Conservation (phyloP, 1,140 invertebrate genomes). For the Agrypnia vestita region DNA sequence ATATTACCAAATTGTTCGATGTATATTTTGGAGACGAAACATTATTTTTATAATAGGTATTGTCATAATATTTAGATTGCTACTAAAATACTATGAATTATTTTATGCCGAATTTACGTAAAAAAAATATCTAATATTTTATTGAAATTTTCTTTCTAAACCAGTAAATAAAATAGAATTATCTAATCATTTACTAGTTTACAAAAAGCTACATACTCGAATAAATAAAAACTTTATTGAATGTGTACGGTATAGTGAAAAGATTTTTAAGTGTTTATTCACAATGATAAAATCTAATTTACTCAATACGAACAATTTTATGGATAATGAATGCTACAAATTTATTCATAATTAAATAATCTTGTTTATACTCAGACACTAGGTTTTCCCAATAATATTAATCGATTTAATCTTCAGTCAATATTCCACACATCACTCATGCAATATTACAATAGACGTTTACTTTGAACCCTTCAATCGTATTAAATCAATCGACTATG, state of each 20-base stretch:
- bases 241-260: neutral
- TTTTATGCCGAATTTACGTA: too few relatives aligned
- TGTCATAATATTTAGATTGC: too few relatives aligned
- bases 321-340: too few relatives aligned
- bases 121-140: too few relatives aligned
- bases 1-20: too few relatives aligned
- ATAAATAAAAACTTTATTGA: neutral
- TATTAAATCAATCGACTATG: constrained; percentile 23
- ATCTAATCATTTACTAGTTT: neutral
- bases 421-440: neutral
- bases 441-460: neutral
- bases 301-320: too few relatives aligned
- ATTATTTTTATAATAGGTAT: too few relatives aligned
- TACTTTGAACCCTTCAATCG: constrained; percentile 15
- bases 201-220: neutral
- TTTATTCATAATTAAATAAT: neutral
- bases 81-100: too few relatives aligned
- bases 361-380: neutral
- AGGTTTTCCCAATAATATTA: neutral
- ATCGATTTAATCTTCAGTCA: neutral
- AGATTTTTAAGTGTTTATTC: neutral
- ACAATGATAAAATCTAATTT: too few relatives aligned
- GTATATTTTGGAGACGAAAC: too few relatives aligned
- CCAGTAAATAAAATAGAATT: too few relatives aligned
- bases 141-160: too few relatives aligned